These are phyloP conservation scores for Cosmopolites sordidus DNA, from an alignment of 2,888 invertebrate genomes.

Conservation along the genomic window DNA sequence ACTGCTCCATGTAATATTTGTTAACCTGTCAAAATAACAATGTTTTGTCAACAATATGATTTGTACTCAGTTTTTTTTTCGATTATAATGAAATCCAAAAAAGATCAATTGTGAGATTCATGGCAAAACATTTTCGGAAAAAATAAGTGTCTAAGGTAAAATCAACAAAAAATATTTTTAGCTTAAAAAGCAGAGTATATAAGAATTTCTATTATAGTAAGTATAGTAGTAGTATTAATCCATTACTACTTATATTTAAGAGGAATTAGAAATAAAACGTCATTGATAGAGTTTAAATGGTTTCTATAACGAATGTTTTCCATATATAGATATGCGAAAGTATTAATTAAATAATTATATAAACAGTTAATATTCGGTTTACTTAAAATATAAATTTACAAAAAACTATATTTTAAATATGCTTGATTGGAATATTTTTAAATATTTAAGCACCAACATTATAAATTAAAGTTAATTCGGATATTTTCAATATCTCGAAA, in stretches of 20 bases:
- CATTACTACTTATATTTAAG: background rate
- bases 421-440: no score
- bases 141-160: conserved; percentile 17
- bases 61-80: no score
- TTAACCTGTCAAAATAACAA: no score
- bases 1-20: no score
- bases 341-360: background rate
- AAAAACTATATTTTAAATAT: no score
- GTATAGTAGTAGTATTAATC: conserved; percentile 14
- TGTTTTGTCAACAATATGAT: no score
- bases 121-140: conserved; percentile 3
- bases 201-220: conserved; percentile 13
- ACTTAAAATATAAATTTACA: no score
- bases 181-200: conserved; percentile 19
- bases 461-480: no score
- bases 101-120: no score
- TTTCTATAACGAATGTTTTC: background rate
- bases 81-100: no score
- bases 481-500: no score
- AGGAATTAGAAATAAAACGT: background rate
- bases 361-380: background rate
- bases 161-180: conserved; percentile 13
- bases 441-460: no score
- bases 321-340: background rate
- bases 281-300: background rate